Conservation (phyloP, 2,888 invertebrate species). For the Acanthoscelides obtectus region DNA sequence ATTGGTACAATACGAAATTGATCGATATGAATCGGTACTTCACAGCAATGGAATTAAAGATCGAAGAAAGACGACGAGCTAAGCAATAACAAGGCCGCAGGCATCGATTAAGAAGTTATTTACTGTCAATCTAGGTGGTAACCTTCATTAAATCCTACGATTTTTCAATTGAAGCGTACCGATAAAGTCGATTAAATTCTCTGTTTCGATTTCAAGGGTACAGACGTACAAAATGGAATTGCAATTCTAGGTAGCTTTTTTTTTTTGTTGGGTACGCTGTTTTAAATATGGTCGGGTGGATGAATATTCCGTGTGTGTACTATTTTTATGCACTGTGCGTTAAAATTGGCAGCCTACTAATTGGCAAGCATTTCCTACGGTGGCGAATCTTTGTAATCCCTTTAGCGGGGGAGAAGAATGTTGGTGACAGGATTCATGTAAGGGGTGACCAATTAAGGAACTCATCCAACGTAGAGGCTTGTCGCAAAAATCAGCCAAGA, state of each 20-base stretch:
- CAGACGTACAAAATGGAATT: background rate
- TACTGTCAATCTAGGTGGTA: background rate
- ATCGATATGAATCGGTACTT: background rate
- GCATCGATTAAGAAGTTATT: background rate
- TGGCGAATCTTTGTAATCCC: no score
- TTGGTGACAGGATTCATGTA: no score
- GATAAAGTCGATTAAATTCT: background rate
- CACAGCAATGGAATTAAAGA: background rate
- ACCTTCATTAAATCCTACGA: background rate
- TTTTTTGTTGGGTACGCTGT: background rate
- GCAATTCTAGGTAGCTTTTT: background rate
- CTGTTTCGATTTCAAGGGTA: background rate
- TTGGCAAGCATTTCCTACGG: no score
- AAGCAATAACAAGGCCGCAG: background rate
- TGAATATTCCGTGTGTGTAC: no score
- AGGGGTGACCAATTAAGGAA: no score
- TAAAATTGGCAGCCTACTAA: no score
- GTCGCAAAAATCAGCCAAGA: no score
- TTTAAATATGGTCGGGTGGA: background rate
- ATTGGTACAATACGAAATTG: background rate
- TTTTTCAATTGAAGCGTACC: background rate
- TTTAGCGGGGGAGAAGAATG: no score
- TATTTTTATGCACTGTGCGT: no score
- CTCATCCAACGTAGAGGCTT: no score
- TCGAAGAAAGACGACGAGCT: background rate